Conservation (phyloP, 37 sponge, comb jelly and placozoan genomes). For the Petrosia ficiformis region DNA sequence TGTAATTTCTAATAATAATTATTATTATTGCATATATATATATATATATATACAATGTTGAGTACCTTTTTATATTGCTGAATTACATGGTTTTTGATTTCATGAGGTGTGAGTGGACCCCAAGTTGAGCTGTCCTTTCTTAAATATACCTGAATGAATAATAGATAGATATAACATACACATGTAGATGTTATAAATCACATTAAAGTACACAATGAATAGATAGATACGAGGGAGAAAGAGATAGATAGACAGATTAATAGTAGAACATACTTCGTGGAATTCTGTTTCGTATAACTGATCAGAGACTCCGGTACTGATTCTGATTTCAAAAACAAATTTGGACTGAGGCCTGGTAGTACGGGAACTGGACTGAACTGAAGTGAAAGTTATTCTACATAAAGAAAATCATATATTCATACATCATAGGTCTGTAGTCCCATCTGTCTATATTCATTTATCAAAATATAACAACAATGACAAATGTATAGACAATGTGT, state of each 20-base stretch:
- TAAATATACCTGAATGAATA: not conserved
- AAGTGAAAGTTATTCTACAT: not conserved
- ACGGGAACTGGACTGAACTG: not conserved
- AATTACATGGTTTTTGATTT: constrained; percentile 46
- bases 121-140: not conserved
- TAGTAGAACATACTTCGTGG: constrained; percentile 61
- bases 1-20: no score
- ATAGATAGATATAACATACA: not conserved
- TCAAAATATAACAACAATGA: no score
- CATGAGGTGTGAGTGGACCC: constrained; percentile 57
- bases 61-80: constrained; percentile 19
- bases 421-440: no score
- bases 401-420: not conserved
- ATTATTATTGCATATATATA: no score
- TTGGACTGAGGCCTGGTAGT: not conserved
- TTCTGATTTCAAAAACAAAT: constrained; percentile 38
- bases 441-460: no score
- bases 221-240: no score
- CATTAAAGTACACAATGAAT: not conserved
- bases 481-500: no score
- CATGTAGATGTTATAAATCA: not conserved
- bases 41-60: no score
- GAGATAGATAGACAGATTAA: no score
- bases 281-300: constrained; percentile 40
- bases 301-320: constrained; percentile 24